Conservation (phyloP, 2,888 invertebrate species). For the Podotricha telesiphe region DNA sequence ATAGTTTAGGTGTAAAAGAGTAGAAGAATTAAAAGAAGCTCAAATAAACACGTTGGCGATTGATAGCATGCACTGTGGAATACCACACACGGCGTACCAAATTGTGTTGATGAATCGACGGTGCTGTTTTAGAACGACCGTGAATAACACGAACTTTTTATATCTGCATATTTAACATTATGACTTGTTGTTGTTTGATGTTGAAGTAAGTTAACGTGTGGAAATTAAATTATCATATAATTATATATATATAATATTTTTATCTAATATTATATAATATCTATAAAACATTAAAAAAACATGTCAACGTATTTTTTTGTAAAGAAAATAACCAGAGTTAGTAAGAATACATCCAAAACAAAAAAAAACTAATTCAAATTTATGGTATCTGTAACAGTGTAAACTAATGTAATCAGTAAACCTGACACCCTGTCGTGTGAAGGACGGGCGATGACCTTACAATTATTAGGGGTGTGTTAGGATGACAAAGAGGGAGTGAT, state of each 20-base stretch:
- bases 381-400: constrained; percentile 37
- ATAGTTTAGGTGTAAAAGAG: no score
- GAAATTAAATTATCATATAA: no score
- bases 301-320: no score
- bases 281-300: not conserved
- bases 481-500: constrained; percentile 39
- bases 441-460: constrained; percentile 67
- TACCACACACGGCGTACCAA: constrained; percentile 65
- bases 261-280: no score
- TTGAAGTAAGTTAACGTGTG: not conserved
- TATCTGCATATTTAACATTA: constrained; percentile 22
- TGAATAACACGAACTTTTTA: constrained; percentile 27
- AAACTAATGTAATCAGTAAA: constrained; percentile 61
- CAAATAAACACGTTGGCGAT: constrained; percentile 25
- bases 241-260: no score
- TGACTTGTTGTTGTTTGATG: constrained; percentile 9
- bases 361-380: constrained; percentile 17
- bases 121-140: constrained; percentile 35
- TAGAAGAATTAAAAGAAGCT: not conserved
- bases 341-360: not conserved
- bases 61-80: constrained; percentile 52
- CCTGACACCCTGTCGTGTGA: constrained; percentile 57
- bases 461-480: constrained; percentile 46
- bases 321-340: not conserved
- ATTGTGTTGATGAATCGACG: constrained; percentile 59